Evolutionary conservation across 2,888 invertebrate species (phyloP).

Genomic region (Coremacera marginata): DNA sequence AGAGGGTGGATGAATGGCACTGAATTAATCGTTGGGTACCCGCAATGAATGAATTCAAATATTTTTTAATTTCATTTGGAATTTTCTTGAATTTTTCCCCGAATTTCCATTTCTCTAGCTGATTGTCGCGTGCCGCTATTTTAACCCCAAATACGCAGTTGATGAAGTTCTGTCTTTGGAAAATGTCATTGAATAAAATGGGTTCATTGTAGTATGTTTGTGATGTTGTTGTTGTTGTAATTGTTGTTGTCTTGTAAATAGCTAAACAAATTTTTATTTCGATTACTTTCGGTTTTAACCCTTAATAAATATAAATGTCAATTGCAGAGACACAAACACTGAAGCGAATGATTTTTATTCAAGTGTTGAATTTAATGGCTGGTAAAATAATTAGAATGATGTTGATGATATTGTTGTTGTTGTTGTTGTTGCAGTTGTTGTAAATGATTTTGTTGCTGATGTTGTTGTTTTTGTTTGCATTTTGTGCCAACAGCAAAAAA

Average conservation of each 20-base stretch:
- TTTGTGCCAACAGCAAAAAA: no score
- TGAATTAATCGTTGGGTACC: no score
- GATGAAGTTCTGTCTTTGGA: background rate
- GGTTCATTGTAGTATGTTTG: background rate
- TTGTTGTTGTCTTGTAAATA: background rate
- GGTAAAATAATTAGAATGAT: background rate
- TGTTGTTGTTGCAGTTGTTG: no score
- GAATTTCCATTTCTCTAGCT: background rate
- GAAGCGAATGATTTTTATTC: conserved; percentile 18
- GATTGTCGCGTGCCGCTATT: background rate
- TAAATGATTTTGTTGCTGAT: no score
- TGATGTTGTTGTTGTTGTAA: background rate
- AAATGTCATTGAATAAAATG: background rate
- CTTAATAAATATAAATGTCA: conserved; percentile 9
- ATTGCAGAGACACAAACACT: background rate
- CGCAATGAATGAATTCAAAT: background rate
- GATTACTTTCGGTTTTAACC: conserved; percentile 7
- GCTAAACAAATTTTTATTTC: conserved; percentile 1
- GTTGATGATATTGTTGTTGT: no score
- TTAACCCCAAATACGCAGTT: background rate
- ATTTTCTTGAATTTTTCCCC: background rate
- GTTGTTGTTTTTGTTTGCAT: no score
- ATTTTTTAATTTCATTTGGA: conserved; percentile 3
- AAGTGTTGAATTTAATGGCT: conserved; percentile 10
- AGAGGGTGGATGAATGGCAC: no score